Base-by-base conservation (phyloP, 2,888 invertebrate genomes). In the Cistogaster globosa region DNA sequence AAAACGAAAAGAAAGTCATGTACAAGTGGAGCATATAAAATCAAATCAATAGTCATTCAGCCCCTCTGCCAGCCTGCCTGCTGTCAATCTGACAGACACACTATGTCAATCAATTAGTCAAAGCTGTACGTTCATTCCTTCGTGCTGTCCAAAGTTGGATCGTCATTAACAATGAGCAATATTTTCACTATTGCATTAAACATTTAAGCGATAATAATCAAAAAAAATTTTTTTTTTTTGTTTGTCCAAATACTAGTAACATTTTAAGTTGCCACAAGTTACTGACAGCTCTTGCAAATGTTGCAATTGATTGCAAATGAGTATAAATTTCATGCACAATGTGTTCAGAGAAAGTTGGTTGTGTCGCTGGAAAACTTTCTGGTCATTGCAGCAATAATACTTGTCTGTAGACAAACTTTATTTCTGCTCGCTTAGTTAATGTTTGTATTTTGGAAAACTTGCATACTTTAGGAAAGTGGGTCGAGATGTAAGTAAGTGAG, bases 241-340 rank as follows among this genome's bases (percentile, higher is more conserved):
- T 26, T 78, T 75, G 58, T 58, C 58, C 22, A 67, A 63, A 38
- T 16, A 26, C 26, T 26, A 16, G 26, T n/a, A 75, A 45, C 4
- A 65, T 22, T 48, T 36, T 12, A 74, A 53, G 7, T 38, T 67
- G 32, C 58, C 14, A 12, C 7, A 55, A 58, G 63, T 16, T 12
- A 57, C 48, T 57, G 48, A 74, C 77, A 83, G 45, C 51, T 62
- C 57, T 36, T 69, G 20, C 72, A 77, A 82, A 76, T 71, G 65
- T 65, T 82, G 82, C 65, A 76, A 81, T 81, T 81, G 84, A 78
- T 85, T 81, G 81, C 78, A 81, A 85, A 82, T 81, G 78, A 81
- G 84, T 58, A 63, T 69, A 75, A 74, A 78, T 85, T 81, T 74
- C 81, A 78, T 63, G 81, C 74, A 78, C 72, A 84, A 85, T 74